Percentiles rank a stretch among this genome's conserved stretches.
phyloP scores from a whole-genome alignment of 2,888 invertebrate species.

The Nysson spinosus region DNA sequence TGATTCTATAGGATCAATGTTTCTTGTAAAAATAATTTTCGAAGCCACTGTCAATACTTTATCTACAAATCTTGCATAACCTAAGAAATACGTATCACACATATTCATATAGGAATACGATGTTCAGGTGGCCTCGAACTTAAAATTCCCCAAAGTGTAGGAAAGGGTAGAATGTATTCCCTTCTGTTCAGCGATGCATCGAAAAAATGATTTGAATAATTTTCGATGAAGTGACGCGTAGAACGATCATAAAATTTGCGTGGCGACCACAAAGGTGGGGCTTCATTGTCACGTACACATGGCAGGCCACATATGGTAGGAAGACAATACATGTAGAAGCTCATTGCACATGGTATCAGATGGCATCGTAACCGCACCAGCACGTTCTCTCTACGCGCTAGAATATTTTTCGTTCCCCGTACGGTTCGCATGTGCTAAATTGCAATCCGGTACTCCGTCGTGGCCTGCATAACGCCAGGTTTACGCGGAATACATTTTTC shows the following conservation, averaged over 20 bases:
- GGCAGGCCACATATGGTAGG: slow-evolving; percentile 33
- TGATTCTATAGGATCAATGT: too few relatives aligned
- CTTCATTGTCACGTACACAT: slow-evolving; percentile 34
- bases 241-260: slow-evolving; percentile 24
- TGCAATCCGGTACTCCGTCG: slow-evolving; percentile 18
- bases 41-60: too few relatives aligned
- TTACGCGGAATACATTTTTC: slow-evolving; percentile 11
- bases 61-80: too few relatives aligned
- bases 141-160: too few relatives aligned
- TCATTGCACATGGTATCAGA: slow-evolving; percentile 42
- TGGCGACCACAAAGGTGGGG: slow-evolving; percentile 21
- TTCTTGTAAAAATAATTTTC: too few relatives aligned
- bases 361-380: slow-evolving; percentile 32
- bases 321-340: slow-evolving; percentile 33
- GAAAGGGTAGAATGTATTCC: too few relatives aligned
- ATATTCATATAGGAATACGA: too few relatives aligned
- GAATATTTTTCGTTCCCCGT: slow-evolving; percentile 4
- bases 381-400: slow-evolving; percentile 12
- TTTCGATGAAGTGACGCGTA: neutral
- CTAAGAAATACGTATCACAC: too few relatives aligned
- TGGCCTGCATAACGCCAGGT: neutral
- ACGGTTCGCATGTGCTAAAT: slow-evolving; percentile 32
- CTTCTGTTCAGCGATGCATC: neutral
- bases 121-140: too few relatives aligned
- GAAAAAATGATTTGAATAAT: neutral